phyloP scores from a whole-genome alignment of 2,888 invertebrate genomes.

The Eutolmus rufibarbis region DNA sequence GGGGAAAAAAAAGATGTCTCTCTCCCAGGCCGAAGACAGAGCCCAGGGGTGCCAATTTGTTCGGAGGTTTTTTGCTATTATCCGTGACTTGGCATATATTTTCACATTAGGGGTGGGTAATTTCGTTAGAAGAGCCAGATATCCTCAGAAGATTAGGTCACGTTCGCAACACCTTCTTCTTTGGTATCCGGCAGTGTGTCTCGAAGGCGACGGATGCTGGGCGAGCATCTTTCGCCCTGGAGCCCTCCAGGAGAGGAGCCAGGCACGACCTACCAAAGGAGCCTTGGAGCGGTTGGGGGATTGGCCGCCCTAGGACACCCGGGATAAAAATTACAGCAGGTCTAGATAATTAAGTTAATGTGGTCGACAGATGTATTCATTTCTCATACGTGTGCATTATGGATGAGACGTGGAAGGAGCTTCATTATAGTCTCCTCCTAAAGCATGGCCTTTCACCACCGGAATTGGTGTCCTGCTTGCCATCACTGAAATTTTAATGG shows the following conservation, averaged over 20 bases:
- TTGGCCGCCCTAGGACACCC: not conserved
- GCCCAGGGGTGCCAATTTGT: slow-evolving; percentile 41
- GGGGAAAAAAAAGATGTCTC: not conserved
- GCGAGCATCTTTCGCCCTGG: not conserved
- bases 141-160: slow-evolving; percentile 44
- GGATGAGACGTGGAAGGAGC: slow-evolving; percentile 7
- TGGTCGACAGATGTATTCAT: slow-evolving; percentile 19
- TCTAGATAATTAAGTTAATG: slow-evolving; percentile 25
- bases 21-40: not conserved
- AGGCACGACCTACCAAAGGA: not conserved
- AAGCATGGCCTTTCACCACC: not conserved
- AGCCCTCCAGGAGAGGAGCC: not conserved
- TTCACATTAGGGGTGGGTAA: slow-evolving; percentile 45
- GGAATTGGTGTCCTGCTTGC: not conserved
- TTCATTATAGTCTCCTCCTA: not conserved
- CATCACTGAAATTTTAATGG: slow-evolving; percentile 5
- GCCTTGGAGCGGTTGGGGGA: not conserved
- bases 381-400: slow-evolving; percentile 19
- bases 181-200: not conserved
- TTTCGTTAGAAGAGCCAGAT: slow-evolving; percentile 43
- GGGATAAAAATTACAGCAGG: slow-evolving; percentile 14
- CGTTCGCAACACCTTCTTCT: slow-evolving; percentile 39
- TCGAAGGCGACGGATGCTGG: not conserved
- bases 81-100: slow-evolving; percentile 48
- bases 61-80: slow-evolving; percentile 44